Base-by-base conservation (phyloP, 2,888 invertebrate species). In the Epistrophella euchroma region DNA sequence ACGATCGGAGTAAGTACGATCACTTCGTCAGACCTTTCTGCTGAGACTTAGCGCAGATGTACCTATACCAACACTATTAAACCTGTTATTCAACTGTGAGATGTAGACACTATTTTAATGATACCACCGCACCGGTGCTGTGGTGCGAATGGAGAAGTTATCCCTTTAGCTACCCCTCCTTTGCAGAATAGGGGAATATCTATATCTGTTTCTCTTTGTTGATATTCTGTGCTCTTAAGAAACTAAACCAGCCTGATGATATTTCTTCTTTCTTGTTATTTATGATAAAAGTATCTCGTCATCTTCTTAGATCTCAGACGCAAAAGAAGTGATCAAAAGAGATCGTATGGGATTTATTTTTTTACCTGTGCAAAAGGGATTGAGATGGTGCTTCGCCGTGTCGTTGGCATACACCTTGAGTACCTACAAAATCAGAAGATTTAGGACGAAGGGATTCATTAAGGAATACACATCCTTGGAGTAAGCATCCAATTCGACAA, bases 361-460 rank as follows among this genome's bases (percentile, higher is more conserved):
- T 43, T 70, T 86, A 86, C 82, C 86, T 86, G 86, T 71, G 74
- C 45, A 22, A 47, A 52, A 52, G 50, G 74, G 78, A 78, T 82
- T 71, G 62, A 66, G 58, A 47, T 56, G 77, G 86, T 82, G 85
- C 62, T n/a, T n/a, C n/a, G n/a, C n/a, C n/a, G n/a, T n/a, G n/a
- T n/a, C n/a, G 68, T 40, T n/a, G 15, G 37, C 22, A 50, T 68
- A 40, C 72, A 82, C 71, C 77, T 74, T 78, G 70, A 74, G 77
- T 81, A 35, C 52, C 52, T 68, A 68, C 85, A 86, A 86, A 86
- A 82, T 82, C 86, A 81, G 86, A 78, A 37, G 86, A 78, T 73
- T 58, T 74, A 86, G 82, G 86, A 82, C 86, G 91, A 92, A 92
- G 91, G 92, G 92, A 91, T 91, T 91, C 92, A 91, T 91, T 91